Conservation (phyloP, 2,797 vertebrate genomes). For the Danio tinwini region DNA sequence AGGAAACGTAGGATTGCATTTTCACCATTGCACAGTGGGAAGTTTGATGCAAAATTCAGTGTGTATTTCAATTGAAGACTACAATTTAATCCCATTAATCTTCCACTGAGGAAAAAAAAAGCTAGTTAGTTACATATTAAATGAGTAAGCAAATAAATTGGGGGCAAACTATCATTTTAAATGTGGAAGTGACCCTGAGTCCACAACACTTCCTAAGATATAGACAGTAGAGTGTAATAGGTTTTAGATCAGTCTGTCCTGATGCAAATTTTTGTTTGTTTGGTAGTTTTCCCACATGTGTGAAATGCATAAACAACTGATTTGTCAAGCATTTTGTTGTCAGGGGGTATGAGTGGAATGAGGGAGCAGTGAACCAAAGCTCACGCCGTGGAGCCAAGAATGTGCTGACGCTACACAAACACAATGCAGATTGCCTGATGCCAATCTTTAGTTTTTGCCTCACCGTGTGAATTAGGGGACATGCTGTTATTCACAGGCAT, state of each 20-base stretch:
- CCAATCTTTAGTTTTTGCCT: slow-evolving; percentile 52
- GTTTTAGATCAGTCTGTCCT: neutral
- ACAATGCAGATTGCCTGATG: slow-evolving; percentile 61
- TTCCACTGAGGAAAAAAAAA: too few relatives aligned
- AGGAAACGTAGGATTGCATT: too few relatives aligned
- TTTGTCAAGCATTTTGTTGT: slow-evolving; percentile 41
- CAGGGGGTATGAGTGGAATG: slow-evolving; percentile 21
- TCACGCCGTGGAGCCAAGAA: slow-evolving; percentile 40
- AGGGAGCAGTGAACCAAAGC: slow-evolving; percentile 45
- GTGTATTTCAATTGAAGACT: too few relatives aligned
- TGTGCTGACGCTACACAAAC: slow-evolving; percentile 60
- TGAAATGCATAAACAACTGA: slow-evolving; percentile 40
- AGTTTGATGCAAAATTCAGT: too few relatives aligned
- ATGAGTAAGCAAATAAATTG: too few relatives aligned
- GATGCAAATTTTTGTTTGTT: slow-evolving; percentile 1
- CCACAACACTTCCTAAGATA: neutral
- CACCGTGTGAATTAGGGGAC: slow-evolving; percentile 48
- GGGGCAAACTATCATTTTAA: neutral
- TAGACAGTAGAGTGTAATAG: slow-evolving; percentile 1
- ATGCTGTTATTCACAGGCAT: slow-evolving; percentile 49
- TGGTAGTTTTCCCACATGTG: neutral
- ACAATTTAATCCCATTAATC: too few relatives aligned
- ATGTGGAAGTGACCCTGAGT: neutral
- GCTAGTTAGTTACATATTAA: too few relatives aligned
- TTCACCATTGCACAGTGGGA: too few relatives aligned